A percentile compares a stretch with the other conserved stretches of the same genome.
Conservation (phyloP, 2,113 vertebrate species). For the Cephalopterus ornatus region DNA sequence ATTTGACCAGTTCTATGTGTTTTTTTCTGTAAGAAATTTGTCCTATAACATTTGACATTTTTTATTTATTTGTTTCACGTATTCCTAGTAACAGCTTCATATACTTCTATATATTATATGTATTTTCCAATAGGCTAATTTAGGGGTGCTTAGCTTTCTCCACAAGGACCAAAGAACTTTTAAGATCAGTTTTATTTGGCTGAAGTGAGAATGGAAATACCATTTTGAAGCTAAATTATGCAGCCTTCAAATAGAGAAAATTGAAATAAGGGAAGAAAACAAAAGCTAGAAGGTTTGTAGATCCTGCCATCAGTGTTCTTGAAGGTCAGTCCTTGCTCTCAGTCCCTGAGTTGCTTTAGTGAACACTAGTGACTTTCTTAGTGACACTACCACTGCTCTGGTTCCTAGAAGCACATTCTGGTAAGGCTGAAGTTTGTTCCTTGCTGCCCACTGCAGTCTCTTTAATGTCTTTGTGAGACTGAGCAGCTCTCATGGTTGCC, state of each 20-base stretch:
- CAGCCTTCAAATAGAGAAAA: not conserved
- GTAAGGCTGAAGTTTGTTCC: not conserved
- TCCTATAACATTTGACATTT: not conserved
- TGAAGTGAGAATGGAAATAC: not conserved
- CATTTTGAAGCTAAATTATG: not conserved
- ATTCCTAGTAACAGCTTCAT: not conserved
- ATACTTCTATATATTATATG: not conserved
- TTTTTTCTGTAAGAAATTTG: not conserved
- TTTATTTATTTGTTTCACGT: not conserved
- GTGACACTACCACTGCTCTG: not conserved
- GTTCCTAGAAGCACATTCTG: not conserved
- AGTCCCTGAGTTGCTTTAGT: not conserved
- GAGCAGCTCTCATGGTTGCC: not conserved
- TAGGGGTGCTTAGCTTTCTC: not conserved
- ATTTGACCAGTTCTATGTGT: not conserved
- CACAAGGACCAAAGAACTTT: not conserved
- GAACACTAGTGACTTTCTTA: not conserved
- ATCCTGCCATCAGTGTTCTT: not conserved
- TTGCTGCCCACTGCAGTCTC: not conserved
- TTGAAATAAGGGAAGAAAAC: not conserved
- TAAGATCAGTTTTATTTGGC: not conserved
- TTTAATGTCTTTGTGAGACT: not conserved
- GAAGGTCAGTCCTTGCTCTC: not conserved
- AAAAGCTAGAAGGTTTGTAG: not conserved
- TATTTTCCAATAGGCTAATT: not conserved